Evolutionary conservation across 2,113 vertebrate species (phyloP).

Genomic region (Sturnus vulgaris): DNA sequence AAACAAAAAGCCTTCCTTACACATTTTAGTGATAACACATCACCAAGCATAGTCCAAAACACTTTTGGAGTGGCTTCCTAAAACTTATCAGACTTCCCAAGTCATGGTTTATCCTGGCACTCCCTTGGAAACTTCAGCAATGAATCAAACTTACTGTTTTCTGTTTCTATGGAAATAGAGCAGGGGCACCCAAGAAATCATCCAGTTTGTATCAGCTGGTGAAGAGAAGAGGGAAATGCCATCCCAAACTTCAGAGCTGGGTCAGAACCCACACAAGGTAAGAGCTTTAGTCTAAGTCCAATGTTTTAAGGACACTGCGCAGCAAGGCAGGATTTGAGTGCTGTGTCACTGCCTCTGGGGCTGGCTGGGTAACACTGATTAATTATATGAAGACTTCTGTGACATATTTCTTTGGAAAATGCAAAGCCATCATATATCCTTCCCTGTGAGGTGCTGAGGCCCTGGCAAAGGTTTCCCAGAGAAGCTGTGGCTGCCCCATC

Average conservation of each 20-base stretch:
- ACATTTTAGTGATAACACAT: not conserved
- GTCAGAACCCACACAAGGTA: not conserved
- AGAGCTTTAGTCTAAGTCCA: fast-evolving
- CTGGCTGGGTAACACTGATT: not conserved
- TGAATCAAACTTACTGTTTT: not conserved
- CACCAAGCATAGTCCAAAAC: not conserved
- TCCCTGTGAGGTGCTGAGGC: fast-evolving
- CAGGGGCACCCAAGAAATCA: not conserved
- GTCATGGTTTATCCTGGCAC: not conserved
- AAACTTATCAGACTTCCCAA: not conserved
- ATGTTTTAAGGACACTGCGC: not conserved
- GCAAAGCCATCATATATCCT: not conserved
- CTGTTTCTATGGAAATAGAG: not conserved
- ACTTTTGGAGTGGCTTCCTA: not conserved
- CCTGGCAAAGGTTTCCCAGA: not conserved
- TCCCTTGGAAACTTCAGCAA: not conserved
- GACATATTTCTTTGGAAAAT: not conserved
- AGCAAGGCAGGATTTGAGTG: not conserved
- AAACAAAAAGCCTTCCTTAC: not conserved
- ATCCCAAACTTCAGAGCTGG: not conserved
- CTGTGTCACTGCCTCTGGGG: not conserved
- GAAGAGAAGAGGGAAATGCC: not conserved
- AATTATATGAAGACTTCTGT: not conserved
- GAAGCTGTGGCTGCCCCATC: not conserved
- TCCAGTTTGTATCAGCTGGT: not conserved